A percentile compares a stretch with the other conserved stretches of the same genome.
Conservation (phyloP, 2,888 invertebrate species). For the Branchipolynoe longqiensis region DNA sequence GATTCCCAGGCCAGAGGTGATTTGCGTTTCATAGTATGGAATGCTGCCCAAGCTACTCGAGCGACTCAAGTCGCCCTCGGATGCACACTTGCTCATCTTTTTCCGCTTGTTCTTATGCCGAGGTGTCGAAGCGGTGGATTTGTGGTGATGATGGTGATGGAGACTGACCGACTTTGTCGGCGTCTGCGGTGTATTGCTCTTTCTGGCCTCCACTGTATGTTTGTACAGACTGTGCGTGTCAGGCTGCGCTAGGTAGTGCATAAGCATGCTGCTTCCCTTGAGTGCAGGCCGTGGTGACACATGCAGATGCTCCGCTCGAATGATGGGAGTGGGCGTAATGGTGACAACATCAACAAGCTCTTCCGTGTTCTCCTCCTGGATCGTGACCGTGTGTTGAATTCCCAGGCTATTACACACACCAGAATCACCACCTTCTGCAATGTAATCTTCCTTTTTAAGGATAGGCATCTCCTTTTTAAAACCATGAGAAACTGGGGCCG, state of each 20-base stretch:
- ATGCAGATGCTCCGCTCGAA: background rate
- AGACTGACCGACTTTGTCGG: background rate
- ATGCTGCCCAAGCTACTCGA: background rate
- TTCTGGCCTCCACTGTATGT: background rate
- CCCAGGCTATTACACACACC: background rate
- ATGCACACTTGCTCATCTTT: background rate
- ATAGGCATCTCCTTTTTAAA: conserved; percentile 50
- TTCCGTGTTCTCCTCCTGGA: background rate
- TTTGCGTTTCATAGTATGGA: conserved; percentile 40
- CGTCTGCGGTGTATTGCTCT: background rate
- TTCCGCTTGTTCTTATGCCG: conserved; percentile 25
- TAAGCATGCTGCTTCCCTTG: conserved; percentile 20
- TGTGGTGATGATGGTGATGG: background rate
- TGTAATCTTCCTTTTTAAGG: conserved; percentile 27
- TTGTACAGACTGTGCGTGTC: background rate
- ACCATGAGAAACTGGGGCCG: background rate
- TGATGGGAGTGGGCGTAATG: background rate
- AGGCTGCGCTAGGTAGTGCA: conserved; percentile 14
- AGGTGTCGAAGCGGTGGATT: background rate
- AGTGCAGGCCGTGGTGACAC: background rate
- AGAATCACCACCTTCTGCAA: background rate
- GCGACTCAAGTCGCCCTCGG: conserved; percentile 8
- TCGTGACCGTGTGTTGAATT: background rate
- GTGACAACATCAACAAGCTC: conserved; percentile 26
- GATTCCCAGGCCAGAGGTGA: conserved; percentile 42